phyloP scores from a whole-genome alignment of 2,113 vertebrate genomes.

The Periophthalmodon schlosseri region DNA sequence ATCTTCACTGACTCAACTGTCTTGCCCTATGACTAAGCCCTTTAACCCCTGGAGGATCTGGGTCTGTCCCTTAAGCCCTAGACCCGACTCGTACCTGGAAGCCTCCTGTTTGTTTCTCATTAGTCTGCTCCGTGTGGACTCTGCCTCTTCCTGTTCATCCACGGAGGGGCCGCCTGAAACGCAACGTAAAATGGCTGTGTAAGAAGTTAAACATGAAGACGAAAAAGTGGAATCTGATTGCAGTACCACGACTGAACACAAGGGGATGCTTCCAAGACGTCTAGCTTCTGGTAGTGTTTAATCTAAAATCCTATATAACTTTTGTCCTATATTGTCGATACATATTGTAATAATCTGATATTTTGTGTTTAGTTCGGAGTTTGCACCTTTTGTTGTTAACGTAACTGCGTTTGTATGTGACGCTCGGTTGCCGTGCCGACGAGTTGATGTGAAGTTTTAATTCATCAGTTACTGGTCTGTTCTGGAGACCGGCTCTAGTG shows the following conservation, averaged over 20 bases:
- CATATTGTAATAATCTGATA: no score
- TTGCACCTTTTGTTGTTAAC: no score
- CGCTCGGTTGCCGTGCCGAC: no score
- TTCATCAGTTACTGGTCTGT: no score
- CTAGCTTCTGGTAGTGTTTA: background rate
- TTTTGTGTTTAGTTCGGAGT: no score
- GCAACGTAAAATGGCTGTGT: background rate
- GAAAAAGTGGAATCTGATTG: background rate
- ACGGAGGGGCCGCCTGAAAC: slow-evolving; percentile 29
- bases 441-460: no score
- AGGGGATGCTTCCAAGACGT: background rate
- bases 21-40: background rate
- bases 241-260: background rate
- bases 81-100: background rate
- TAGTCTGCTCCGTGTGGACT: slow-evolving; percentile 34
- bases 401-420: no score
- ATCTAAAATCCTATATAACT: no score
- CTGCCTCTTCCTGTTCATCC: slow-evolving; percentile 15
- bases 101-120: slow-evolving; percentile 37
- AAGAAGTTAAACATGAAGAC: background rate
- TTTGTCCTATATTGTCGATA: no score
- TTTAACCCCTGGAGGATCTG: background rate
- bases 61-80: background rate
- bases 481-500: no score
- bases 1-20: background rate